Evolutionary conservation across 2,113 vertebrate genomes (phyloP), one percentile per base, ranked within the genome.

Genomic region (Podocnemis expansa): DNA sequence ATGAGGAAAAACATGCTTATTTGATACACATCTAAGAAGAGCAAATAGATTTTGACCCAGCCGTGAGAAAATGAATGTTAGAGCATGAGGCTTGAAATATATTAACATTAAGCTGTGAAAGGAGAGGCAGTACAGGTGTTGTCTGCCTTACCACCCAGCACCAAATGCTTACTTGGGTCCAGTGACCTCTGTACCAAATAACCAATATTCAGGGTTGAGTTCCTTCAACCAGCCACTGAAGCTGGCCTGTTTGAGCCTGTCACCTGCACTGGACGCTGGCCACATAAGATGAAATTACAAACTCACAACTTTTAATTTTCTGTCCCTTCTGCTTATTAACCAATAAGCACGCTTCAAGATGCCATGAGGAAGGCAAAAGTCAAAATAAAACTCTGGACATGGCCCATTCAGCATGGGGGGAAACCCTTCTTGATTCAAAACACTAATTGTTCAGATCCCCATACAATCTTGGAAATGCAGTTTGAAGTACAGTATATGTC

Each of bases 1-100:
- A 51, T n/a, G 45, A 82, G 54, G 78, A 90, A 92, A 93, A 91
- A 27, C 52, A 3, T 92, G 29, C 60, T 2, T 51, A 38, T 93
- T 76, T 79, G 41, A 88, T 87, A 63, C 45, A 22, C n/a, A 52
- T 70, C 67, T 84, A 80, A 56, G 34, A 75, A 31, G 12, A 87
- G 19, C 58, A 85, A 91, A 31, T 1, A 63, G 70, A 63, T 49
- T 31, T 63, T 43, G 21, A 56, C 73, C 54, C 89, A 38, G 84
- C 91, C 91, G 91, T 56, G 34, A 86, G 89, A 90, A 90, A 79
- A 88, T 34, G 41, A 0, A 55, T 91, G 91, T 86, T 79, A 82
- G 75, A 31, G 87, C 13, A 31, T 81, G 85, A 51, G 75, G 22
- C 54, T 96, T 85, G 82, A 84, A 9, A 22, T 63, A 83, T 88